A percentile compares a stretch with the other conserved stretches of the same genome.
Evolutionary conservation across 2,888 invertebrate species (phyloP).

Genomic region (Drosophila macrospina): DNA sequence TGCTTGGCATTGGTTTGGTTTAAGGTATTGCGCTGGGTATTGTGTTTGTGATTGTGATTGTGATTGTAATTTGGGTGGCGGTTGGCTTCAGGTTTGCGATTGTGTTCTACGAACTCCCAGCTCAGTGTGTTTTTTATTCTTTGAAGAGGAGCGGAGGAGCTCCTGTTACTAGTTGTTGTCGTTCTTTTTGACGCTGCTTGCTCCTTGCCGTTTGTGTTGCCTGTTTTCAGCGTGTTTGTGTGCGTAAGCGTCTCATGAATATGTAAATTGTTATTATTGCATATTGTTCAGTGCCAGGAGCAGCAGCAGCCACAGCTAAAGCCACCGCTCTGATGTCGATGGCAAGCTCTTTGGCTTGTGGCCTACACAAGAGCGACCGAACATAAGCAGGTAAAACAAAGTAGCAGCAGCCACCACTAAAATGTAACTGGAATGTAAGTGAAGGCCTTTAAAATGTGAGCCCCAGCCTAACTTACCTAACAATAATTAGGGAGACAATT

Average conservation of each 20-base stretch:
- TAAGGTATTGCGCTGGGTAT: constrained; percentile 10
- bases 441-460: constrained; percentile 18
- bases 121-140: constrained; percentile 30
- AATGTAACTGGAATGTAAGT: constrained; percentile 26
- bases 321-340: constrained; percentile 22
- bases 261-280: constrained; percentile 81
- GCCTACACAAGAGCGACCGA: constrained; percentile 42
- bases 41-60: constrained; percentile 4
- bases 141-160: constrained; percentile 66
- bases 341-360: constrained; percentile 12
- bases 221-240: constrained; percentile 58
- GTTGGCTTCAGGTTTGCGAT: constrained; percentile 10
- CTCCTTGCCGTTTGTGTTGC: constrained; percentile 34
- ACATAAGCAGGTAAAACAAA: constrained; percentile 45
- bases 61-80: not conserved
- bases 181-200: constrained; percentile 22
- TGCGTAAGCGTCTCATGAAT: constrained; percentile 75
- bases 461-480: constrained; percentile 20
- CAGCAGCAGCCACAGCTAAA: constrained; percentile 14
- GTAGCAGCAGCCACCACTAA: constrained; percentile 29
- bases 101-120: constrained; percentile 41
- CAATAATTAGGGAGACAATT: not conserved
- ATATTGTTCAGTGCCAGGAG: constrained; percentile 72
- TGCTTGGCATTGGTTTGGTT: constrained; percentile 10
- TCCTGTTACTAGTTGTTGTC: constrained; percentile 22